Evolutionary conservation across 2,113 vertebrate genomes (phyloP), one percentile per base, ranked within the genome.

Genomic region (Eubucco bourcierii): DNA sequence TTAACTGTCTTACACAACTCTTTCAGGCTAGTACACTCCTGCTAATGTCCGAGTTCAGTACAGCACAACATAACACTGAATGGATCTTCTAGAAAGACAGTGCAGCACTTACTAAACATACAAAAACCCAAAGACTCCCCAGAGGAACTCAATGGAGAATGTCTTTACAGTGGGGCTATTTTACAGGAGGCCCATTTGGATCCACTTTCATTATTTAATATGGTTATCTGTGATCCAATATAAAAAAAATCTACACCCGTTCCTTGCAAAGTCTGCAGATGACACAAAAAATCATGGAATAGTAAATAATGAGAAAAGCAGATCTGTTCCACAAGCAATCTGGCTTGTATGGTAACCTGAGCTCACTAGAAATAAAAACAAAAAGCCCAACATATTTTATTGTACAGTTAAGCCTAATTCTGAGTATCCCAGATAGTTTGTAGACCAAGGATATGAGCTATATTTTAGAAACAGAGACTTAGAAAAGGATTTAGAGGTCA

Each of bases 261-360:
- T 92, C 74, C 58, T 92, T 72, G 52, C n/a, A 52, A 93, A 91
- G 53, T 34, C 53, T 92, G 53, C 33, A 67, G 72, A 89, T n/a
- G 75, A 96, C 79, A 93, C 56, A 91, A 87, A 91, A 91, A 87
- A 72, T 64, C 65, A 55, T 64, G 27, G 34, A 58, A 55, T 52
- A 47, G 72, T 75, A 85, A 95, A 80, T 94, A 92, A 94, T 93
- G 91, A 94, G 94, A 95, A 94, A 91, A 96, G 50, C 94, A 92
- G 87, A 74, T 75, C 61, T 56, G 3, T 87, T 90, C 65, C 77
- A 88, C 76, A 75, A 64, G 50, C 31, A 91, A 46, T 84, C 70
- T 86, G 65, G 72, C 87, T 90, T 91, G 73, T 55, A 33, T 67
- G 33, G 75, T 92, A 92, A 92, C 58, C n/a, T 63, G 75, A 93